Evolutionary conservation across 1,140 invertebrate species (phyloP), one percentile per base, ranked within the genome.

Genomic region (Mactra quadrangularis): DNA sequence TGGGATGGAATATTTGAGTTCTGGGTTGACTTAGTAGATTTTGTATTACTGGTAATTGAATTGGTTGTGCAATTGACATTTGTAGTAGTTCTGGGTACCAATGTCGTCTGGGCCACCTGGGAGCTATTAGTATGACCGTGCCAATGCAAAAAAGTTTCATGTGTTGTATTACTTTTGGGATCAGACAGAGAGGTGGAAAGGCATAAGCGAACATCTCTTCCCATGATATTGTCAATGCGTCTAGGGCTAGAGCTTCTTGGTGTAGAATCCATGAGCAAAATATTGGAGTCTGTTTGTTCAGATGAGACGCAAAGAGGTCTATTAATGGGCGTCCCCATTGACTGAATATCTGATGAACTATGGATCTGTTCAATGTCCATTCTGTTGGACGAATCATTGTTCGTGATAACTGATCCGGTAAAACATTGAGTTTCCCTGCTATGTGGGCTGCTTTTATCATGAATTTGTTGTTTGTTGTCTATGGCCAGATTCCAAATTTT

Each of bases 51-150:
- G 81, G 72, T 13, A 68, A 41, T 22, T 38, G 31, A 19, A 79
- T 38, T n/a, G n/a, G n/a, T n/a, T 82, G 35, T 19, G 53, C 64
- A 52, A 47, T 38, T 9, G 22, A 68, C 45, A 60, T 27, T 3
- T 82, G 35, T 33, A 82, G 35, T 33, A 81, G 27, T 15, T 71
- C 41, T 83, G 79, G 47, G 55, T 75, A 79, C 62, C 66, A 68
- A 70, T 38, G 47, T 41, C 75, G 62, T 57, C 76, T 64, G 13
- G 47, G 78, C 62, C 78, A 86, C 11, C 15, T 19, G 41, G 78
- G 85, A 3, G 86, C 82, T 41, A 87, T 72, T 22, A 87, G 82
- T 75, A 87, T 82, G 11, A 84, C 27, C 45, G 17, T 41, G 52
- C 85, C 4, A 33, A 53, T 85, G 1, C 70, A 22, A 27, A 60